These are phyloP conservation scores for Drosophila nannoptera DNA, from an alignment of 1,140 invertebrate species.

Conservation along the genomic window DNA sequence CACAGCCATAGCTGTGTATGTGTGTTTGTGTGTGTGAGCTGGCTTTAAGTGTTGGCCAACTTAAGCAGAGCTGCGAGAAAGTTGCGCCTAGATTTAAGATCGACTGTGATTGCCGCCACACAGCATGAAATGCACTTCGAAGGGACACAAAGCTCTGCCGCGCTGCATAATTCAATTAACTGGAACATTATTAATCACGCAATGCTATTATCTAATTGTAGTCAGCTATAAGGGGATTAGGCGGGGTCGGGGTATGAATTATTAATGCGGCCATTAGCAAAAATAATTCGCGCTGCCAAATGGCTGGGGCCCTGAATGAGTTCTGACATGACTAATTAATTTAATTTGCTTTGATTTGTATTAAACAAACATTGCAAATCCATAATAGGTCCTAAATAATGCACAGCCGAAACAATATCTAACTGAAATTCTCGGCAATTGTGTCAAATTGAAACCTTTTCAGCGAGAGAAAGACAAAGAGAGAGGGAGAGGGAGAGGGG, in stretches of 20 bases:
- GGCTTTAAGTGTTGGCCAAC: constrained; percentile 67
- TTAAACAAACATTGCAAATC: constrained; percentile 10
- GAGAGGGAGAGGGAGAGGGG: too few species aligned
- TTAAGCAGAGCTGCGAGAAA: constrained; percentile 29
- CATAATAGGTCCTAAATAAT: background rate
- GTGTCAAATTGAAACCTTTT: constrained; percentile 7
- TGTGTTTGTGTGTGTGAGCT: background rate
- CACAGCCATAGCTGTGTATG: constrained; percentile 1
- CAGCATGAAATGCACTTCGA: too few species aligned
- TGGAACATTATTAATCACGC: constrained; percentile 12
- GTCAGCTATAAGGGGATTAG: constrained; percentile 13
- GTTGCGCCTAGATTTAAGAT: constrained; percentile 49
- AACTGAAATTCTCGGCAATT: constrained; percentile 1
- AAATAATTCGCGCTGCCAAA: constrained; percentile 2
- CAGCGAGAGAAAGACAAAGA: too few species aligned
- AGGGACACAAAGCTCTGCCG: too few species aligned
- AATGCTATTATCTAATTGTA: constrained; percentile 9
- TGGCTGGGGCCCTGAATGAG: background rate
- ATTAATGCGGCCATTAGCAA: constrained; percentile 28
- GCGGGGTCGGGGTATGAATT: constrained; percentile 13
- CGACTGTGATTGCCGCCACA: constrained; percentile 39
- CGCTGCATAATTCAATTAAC: constrained; percentile 1
- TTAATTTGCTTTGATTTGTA: constrained; percentile 15
- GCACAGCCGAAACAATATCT: background rate
- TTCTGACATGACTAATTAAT: constrained; percentile 32